Percentiles rank a stretch among this genome's conserved stretches.
Evolutionary conservation across 2,888 invertebrate genomes (phyloP).

Genomic region (Perizoma affinitatum): DNA sequence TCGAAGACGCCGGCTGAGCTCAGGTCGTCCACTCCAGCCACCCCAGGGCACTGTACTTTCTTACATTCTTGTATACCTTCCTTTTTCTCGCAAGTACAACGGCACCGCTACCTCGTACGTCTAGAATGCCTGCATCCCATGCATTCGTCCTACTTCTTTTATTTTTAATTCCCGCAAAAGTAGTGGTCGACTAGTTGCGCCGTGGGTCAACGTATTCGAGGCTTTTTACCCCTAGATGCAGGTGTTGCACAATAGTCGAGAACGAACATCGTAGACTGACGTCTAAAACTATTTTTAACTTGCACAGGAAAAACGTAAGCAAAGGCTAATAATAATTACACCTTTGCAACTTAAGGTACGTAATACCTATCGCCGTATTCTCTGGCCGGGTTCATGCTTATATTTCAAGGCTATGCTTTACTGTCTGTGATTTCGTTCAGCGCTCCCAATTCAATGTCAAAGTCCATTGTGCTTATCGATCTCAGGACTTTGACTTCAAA

Average conservation of each 20-base stretch:
- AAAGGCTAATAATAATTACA: conserved; percentile 26
- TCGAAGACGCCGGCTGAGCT: conserved; percentile 48
- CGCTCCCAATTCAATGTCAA: conserved; percentile 40
- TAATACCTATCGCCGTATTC: too few relatives aligned
- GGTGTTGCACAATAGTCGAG: conserved; percentile 80
- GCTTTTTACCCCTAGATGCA: conserved; percentile 73
- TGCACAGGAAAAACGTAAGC: conserved; percentile 20
- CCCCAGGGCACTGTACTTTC: conserved; percentile 69
- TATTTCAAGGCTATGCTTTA: neutral
- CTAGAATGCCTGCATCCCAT: conserved; percentile 72
- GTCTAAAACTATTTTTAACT: conserved; percentile 53
- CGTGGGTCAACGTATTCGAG: conserved; percentile 74
- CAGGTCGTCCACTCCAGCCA: conserved; percentile 57
- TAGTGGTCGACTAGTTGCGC: conserved; percentile 70
- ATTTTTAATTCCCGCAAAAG: conserved; percentile 75
- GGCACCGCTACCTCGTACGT: conserved; percentile 54
- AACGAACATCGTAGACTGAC: conserved; percentile 63
- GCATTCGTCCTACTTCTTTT: conserved; percentile 72
- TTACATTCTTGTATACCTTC: conserved; percentile 64
- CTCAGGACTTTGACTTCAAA: conserved; percentile 42
- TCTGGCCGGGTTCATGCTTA: too few relatives aligned
- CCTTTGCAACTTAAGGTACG: too few relatives aligned
- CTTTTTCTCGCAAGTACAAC: conserved; percentile 43
- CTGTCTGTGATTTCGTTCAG: conserved; percentile 3
- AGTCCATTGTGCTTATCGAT: conserved; percentile 36